Evolutionary conservation across 2,797 vertebrate genomes (phyloP).

Genomic region (Geotrypetes seraphini): DNA sequence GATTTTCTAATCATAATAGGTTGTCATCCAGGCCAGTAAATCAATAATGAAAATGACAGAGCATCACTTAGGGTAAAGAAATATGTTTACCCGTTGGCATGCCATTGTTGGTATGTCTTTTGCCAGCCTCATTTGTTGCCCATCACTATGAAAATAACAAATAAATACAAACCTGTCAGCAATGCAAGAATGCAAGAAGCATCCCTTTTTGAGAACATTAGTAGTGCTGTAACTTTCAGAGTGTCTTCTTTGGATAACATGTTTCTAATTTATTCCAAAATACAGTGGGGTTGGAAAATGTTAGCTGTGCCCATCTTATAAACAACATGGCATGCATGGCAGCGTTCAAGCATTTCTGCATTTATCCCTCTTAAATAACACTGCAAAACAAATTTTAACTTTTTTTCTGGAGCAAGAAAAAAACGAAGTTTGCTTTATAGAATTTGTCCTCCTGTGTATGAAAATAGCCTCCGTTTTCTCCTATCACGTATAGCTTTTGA

Average conservation of each 20-base stretch:
- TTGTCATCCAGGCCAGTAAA: too few relatives aligned
- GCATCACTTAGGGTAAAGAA: too few relatives aligned
- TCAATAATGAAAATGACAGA: too few relatives aligned
- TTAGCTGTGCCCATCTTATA: conserved; percentile 15
- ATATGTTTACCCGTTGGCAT: not conserved
- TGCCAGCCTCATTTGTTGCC: not conserved
- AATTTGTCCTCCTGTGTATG: too few relatives aligned
- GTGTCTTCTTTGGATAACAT: conserved; percentile 11
- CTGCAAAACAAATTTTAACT: too few relatives aligned
- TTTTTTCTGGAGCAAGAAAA: too few relatives aligned
- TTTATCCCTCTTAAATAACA: conserved; percentile 16
- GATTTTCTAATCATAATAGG: too few relatives aligned
- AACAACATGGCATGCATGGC: conserved; percentile 19
- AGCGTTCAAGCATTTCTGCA: conserved; percentile 18
- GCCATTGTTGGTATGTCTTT: conserved; percentile 15
- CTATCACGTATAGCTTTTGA: too few relatives aligned
- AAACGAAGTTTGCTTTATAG: too few relatives aligned
- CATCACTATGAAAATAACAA: conserved; percentile 8
- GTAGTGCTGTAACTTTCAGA: conserved; percentile 5
- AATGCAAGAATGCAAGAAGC: conserved; percentile 18
- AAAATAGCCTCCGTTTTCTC: too few relatives aligned
- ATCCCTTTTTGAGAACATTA: conserved; percentile 10
- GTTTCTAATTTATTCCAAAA: conserved; percentile 16
- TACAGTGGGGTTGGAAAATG: conserved; percentile 8
- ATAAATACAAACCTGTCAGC: conserved; percentile 20